Base-by-base conservation (phyloP, 2,113 vertebrate species). In the Uria aalge region DNA sequence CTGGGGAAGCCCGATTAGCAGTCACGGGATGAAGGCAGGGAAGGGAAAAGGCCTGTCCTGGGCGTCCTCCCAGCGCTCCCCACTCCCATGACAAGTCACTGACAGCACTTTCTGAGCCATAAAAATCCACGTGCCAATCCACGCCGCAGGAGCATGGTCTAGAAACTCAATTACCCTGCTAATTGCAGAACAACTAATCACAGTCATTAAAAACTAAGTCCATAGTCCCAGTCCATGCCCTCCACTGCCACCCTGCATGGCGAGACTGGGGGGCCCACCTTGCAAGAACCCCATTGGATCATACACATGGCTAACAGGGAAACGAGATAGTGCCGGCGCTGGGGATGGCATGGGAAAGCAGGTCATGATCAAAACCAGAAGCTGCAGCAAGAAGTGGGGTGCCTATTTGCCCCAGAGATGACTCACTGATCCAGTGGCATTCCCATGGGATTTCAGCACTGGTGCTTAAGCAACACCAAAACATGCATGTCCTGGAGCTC, bases 271-370 rank as follows among this genome's bases (percentile, higher is more conserved):
- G 22, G 30, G 22, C 10, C 63, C 43, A 40, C 48, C 29, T n/a
- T 38, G 40, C 32, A 52, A 62, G 43, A 36, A 3, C 19, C 43
- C 8, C 6, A 8, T 19, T 2, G 1, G 11, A 29, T 43, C 82
- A 71, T 0, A 2, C 43, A n/a, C 0, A 1, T 0, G 2, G n/a
- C 8, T 55, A 59, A 84, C 0, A 0, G 30, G 60, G 13, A 75
- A 40, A 67, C 0, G 0, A 75, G 16, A 26, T 4, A 3, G 64
- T 8, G 12, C 15, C 0, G 12, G 56, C 56, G 13, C 56, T 34
- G 0, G 9, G 11, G 34, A 10, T 1, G 0, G 29, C 52, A 63
- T 10, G 43, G 20, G 23, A 72, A 88, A 84, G 40, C 15, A 5
- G 1, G 4, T 24, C 0, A 2, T 21, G n/a, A 74, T 9, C 3